Conservation (phyloP, 2,797 vertebrate species). For the Danio albolineatus region DNA sequence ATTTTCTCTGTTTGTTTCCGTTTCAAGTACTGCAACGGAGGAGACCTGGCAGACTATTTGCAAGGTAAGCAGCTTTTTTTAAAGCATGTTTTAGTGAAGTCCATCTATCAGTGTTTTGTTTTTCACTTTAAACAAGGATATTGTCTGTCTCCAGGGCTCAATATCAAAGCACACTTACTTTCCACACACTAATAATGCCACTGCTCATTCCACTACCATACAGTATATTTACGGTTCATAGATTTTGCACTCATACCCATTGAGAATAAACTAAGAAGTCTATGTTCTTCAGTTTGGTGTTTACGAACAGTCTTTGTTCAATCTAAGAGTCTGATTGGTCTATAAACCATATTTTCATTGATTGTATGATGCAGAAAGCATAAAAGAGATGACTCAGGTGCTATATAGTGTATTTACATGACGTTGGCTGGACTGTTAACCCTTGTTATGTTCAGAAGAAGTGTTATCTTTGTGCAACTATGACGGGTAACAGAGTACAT, state of each 20-base stretch:
- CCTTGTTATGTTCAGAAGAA: constrained; percentile 18
- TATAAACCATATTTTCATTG: constrained; percentile 27
- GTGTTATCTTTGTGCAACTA: constrained; percentile 48
- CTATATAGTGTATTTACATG: constrained; percentile 28
- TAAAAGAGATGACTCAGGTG: constrained; percentile 32
- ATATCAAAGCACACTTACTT: constrained; percentile 8
- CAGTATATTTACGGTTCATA: constrained; percentile 15
- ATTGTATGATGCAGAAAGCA: constrained; percentile 21
- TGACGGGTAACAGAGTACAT: constrained; percentile 25
- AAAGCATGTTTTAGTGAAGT: not conserved
- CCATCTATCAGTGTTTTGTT: not conserved
- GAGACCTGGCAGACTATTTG: constrained; percentile 96
- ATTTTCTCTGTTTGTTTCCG: constrained; percentile 63
- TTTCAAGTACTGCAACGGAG: constrained; percentile 95
- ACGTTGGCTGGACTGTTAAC: constrained; percentile 46
- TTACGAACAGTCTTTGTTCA: constrained; percentile 7
- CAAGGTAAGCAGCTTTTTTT: constrained; percentile 86
- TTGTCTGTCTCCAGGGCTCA: constrained; percentile 22
- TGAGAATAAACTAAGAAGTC: not conserved
- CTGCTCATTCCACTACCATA: not conserved
- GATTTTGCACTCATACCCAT: not conserved
- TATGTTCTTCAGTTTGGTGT: constrained; percentile 9
- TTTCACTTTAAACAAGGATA: not conserved
- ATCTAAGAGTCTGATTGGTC: constrained; percentile 20
- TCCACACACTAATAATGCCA: not conserved